These are phyloP conservation scores for Ageneiosus marmoratus DNA, from an alignment of 2,113 vertebrate genomes.

Conservation along the genomic window DNA sequence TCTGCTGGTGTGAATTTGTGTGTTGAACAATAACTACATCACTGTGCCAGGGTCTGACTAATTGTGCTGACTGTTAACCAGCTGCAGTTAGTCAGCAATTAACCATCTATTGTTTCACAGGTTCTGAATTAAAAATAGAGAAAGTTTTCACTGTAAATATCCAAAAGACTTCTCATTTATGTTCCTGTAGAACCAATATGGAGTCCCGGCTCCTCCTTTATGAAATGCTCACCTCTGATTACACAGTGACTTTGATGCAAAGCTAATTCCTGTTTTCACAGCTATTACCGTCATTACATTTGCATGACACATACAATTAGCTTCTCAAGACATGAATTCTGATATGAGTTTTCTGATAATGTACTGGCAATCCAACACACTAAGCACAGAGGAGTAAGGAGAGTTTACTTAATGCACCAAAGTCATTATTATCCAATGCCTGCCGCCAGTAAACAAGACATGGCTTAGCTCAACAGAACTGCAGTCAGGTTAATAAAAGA, in stretches of 20 bases:
- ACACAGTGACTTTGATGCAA: background rate
- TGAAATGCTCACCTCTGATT: background rate
- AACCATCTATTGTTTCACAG: background rate
- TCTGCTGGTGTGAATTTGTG: constrained; percentile 55
- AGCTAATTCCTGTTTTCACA: background rate
- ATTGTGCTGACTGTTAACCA: background rate
- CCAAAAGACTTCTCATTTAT: background rate
- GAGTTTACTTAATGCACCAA: background rate
- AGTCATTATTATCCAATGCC: background rate
- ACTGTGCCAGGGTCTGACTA: background rate
- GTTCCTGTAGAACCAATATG: background rate
- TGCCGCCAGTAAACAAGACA: background rate
- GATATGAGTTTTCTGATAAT: background rate
- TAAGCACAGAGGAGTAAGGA: background rate
- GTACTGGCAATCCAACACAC: background rate
- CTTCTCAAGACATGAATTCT: background rate
- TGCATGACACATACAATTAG: background rate
- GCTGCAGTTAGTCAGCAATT: background rate
- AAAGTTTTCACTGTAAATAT: background rate
- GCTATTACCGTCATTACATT: background rate
- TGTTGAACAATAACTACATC: constrained; percentile 42
- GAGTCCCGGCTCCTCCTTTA: background rate
- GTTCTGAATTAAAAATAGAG: background rate
- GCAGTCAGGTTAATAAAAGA: background rate
- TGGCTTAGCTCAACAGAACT: background rate